Conservation (phyloP, 2,888 invertebrate genomes). For the Antheraea assamensis region DNA sequence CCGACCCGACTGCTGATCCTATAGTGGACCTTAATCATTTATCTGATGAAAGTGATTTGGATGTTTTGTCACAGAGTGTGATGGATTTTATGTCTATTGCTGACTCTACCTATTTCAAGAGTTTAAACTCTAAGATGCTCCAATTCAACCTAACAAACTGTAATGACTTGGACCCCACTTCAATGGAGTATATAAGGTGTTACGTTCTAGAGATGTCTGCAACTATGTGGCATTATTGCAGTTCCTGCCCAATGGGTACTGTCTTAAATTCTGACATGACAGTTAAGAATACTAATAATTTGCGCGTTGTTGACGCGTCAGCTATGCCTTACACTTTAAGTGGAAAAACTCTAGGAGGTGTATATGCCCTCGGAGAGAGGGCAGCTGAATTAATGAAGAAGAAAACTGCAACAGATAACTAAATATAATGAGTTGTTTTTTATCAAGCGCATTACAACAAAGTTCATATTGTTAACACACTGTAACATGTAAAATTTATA, state of each 20-base stretch:
- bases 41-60: conserved; percentile 31
- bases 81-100: conserved; percentile 31
- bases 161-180: not conserved
- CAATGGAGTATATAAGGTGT: conserved; percentile 34
- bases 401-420: not conserved
- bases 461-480: no score
- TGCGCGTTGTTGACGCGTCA: conserved; percentile 47
- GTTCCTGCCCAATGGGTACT: conserved; percentile 89
- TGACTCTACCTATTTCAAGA: conserved; percentile 35
- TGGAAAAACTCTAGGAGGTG: conserved; percentile 80
- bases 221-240: conserved; percentile 83
- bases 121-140: not conserved
- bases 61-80: conserved; percentile 28
- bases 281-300: conserved; percentile 33
- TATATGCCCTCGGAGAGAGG: conserved; percentile 46
- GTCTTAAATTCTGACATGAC: conserved; percentile 84
- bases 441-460: no score
- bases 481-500: no score
- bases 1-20: conserved; percentile 38
- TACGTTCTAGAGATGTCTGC: conserved; percentile 74
- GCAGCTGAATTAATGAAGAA: conserved; percentile 38
- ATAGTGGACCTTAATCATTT: conserved; percentile 24
- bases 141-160: not conserved
- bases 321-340: conserved; percentile 76
- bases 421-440: no score